Percentiles rank a stretch among this genome's conserved stretches.
Conservation (phyloP, 2,113 vertebrate genomes). For the Heptranchias perlo region DNA sequence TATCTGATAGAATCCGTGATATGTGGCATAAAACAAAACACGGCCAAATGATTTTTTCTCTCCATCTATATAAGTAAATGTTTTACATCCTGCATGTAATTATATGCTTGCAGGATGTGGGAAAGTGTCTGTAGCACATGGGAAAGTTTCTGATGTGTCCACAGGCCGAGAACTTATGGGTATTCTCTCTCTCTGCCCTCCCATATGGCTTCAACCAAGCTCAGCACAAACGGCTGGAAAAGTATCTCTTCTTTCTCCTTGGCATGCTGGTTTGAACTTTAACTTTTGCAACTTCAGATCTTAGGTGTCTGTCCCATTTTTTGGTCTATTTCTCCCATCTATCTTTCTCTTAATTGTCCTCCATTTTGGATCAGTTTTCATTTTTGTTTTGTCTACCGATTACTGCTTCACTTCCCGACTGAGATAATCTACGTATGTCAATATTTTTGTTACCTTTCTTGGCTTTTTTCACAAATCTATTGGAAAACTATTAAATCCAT, state of each 20-base stretch:
- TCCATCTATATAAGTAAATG: neutral
- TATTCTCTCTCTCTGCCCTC: neutral
- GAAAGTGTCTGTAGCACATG: too few species aligned
- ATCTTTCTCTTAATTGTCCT: neutral
- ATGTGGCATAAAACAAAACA: neutral
- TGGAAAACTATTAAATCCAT: neutral
- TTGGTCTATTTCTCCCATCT: too few species aligned
- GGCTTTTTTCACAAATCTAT: neutral
- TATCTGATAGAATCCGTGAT: neutral
- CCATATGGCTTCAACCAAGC: neutral
- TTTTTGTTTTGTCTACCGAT: neutral
- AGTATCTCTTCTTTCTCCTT: too few species aligned
- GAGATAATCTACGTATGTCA: neutral
- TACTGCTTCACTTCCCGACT: neutral
- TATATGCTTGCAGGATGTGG: neutral
- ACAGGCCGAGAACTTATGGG: neutral
- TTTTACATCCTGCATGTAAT: neutral
- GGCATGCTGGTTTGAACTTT: too few species aligned
- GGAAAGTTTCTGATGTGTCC: neutral
- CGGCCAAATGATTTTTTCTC: neutral
- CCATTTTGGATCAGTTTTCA: neutral
- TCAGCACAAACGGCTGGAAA: too few species aligned
- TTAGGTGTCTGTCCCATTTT: neutral
- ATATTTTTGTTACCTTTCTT: neutral
- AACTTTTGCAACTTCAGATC: too few species aligned